Evolutionary conservation across 2,797 vertebrate genomes (phyloP).

Genomic region (Acanthurus tractus): DNA sequence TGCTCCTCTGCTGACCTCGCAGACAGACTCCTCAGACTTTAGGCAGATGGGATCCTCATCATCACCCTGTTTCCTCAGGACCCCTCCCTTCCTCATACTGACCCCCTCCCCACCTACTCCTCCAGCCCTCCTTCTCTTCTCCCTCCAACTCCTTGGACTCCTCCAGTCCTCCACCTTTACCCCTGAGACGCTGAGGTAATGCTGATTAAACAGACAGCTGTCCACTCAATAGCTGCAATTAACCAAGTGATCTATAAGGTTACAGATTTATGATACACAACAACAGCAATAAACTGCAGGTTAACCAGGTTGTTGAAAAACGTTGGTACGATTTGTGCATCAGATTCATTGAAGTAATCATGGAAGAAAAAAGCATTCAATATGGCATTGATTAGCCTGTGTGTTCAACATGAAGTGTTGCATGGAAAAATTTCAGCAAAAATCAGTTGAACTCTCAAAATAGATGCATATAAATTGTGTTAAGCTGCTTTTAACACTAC

Average conservation of each 20-base stretch:
- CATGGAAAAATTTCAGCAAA: not conserved
- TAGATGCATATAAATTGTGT: not conserved
- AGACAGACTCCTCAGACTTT: conserved; percentile 69
- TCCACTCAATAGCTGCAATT: conserved; percentile 78
- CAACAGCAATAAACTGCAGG: conserved; percentile 39
- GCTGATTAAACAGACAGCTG: conserved; percentile 76
- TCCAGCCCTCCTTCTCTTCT: conserved; percentile 66
- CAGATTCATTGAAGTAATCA: not conserved
- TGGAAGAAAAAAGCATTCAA: not conserved
- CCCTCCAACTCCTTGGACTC: conserved; percentile 59
- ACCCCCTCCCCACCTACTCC: conserved; percentile 48
- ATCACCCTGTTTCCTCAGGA: conserved; percentile 70
- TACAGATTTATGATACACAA: conserved; percentile 56
- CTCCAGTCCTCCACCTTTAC: conserved; percentile 73
- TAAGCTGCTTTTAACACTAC: not conserved
- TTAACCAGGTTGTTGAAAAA: conserved; percentile 16
- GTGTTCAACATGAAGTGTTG: not conserved
- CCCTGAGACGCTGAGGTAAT: conserved; percentile 75
- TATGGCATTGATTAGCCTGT: not conserved
- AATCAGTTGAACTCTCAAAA: not conserved
- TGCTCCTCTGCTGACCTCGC: conserved; percentile 66
- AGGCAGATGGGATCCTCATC: conserved; percentile 88
- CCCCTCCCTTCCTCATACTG: conserved; percentile 18
- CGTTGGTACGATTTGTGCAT: not conserved
- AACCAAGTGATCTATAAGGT: conserved; percentile 67